A percentile compares a stretch with the other conserved stretches of the same genome.
These are phyloP conservation scores for Lomographa bimaculata DNA, from an alignment of 2,888 invertebrate genomes.

Conservation along the genomic window DNA sequence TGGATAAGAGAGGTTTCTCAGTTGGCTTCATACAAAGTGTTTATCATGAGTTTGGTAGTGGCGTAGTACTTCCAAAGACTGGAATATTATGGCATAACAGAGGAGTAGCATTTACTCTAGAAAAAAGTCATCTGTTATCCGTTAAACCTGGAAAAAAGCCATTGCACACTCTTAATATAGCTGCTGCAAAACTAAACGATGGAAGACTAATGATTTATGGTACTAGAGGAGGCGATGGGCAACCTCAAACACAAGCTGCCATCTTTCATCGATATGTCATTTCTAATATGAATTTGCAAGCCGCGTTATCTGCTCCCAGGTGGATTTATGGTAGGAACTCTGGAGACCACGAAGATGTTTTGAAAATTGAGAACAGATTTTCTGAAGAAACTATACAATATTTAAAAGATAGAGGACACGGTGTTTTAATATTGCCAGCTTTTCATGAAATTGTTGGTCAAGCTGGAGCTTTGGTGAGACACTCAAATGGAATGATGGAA, in stretches of 20 bases:
- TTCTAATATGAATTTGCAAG: constrained; percentile 58
- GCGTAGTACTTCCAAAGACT: constrained; percentile 63
- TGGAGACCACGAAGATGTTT: constrained; percentile 39
- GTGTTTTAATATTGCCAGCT: constrained; percentile 46
- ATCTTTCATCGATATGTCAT: constrained; percentile 73
- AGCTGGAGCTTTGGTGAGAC: constrained; percentile 66
- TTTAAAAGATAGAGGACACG: constrained; percentile 59
- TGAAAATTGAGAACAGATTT: constrained; percentile 64
- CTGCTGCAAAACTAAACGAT: constrained; percentile 65
- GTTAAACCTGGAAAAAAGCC: constrained; percentile 72
- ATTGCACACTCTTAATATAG: constrained; percentile 67
- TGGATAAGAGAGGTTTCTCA: constrained; percentile 71
- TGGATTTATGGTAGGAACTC: constrained; percentile 61
- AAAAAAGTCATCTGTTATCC: constrained; percentile 49
- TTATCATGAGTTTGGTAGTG: constrained; percentile 65
- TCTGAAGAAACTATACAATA: constrained; percentile 52
- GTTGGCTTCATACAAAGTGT: constrained; percentile 74
- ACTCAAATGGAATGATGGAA: constrained; percentile 62
- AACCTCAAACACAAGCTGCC: constrained; percentile 70
- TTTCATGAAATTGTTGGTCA: constrained; percentile 58
- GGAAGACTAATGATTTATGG: constrained; percentile 70
- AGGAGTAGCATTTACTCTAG: constrained; percentile 57
- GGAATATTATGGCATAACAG: constrained; percentile 75
- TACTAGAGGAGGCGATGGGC: constrained; percentile 72
- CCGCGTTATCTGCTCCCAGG: constrained; percentile 57